Base-by-base conservation (phyloP, 2,888 invertebrate genomes). In the Gisinianus flammeolus region DNA sequence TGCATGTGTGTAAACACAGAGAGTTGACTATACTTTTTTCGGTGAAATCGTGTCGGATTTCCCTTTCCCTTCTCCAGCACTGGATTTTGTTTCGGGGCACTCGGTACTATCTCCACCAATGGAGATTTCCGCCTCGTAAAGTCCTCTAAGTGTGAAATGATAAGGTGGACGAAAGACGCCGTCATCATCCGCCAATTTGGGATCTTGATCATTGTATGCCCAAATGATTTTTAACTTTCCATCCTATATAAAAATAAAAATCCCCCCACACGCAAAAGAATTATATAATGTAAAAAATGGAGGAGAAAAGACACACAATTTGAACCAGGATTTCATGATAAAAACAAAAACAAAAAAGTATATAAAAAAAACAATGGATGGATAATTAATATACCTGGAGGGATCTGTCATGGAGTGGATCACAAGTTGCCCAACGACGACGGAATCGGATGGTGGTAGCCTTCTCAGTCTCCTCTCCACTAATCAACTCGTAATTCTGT, bases 371-470 rank as follows among this genome's bases (percentile, higher is more conserved):
- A 28, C 12, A 28, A 58, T 12, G n/a, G 10, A 64, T 24, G n/a
- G 8, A 12, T 58, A 22, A 58, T 10, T 28, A 22, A 28, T 62
- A 2, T 80, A 80, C 80, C 24, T 66, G 68, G 28, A 83, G 69
- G 10, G 30, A 54, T 22, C 54, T 67, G 72, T 82, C 81, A 4
- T 81, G 44, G 16, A 68, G 74, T 0, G 76, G 67, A 81, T 87
- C 87, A 78, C 87, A 87, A 3, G 87, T 87, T 56, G 85, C 82
- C 82, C 86, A 86, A 26, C 82, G 83, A 68, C 88, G 82, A 30
- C 85, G 81, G 79, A 87, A 86, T 75, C 84, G 73, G n/a, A 87
- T 79, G 2, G 85, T 85, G 5, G 87, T 86, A 80, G 86, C 85
- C 16, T 85, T 85, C 35, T 83, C 85, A 74, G 86, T 86, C 79